These are phyloP conservation scores for Sphyrna mokarran DNA, from an alignment of 2,113 vertebrate genomes.

Conservation along the genomic window DNA sequence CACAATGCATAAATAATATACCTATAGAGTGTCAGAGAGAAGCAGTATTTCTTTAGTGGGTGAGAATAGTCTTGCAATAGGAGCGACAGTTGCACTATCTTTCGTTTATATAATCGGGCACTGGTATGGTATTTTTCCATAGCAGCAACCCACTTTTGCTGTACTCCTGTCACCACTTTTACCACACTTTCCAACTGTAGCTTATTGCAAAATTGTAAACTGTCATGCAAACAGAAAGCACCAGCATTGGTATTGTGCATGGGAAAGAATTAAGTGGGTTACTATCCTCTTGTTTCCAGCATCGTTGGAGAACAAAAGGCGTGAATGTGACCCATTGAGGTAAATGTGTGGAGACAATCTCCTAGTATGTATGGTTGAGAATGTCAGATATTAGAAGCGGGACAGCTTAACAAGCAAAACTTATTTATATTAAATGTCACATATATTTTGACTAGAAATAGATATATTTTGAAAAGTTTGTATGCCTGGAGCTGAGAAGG, in stretches of 20 bases:
- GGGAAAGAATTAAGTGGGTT: not conserved
- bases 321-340: not conserved
- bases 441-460: not conserved
- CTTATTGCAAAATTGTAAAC: not conserved
- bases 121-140: not conserved
- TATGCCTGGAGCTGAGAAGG: not conserved
- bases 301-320: not conserved
- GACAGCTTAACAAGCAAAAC: not conserved
- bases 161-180: not conserved
- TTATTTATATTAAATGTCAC: conserved; percentile 2
- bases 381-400: not conserved
- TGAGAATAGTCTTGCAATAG: not conserved
- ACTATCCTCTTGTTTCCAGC: not conserved
- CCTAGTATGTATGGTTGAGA: not conserved
- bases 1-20: not conserved
- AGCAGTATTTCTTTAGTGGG: conserved; percentile 2
- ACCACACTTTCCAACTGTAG: not conserved
- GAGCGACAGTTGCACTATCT: not conserved
- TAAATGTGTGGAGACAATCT: not conserved
- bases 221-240: no score
- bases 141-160: not conserved
- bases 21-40: not conserved
- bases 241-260: not conserved
- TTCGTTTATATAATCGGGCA: not conserved
- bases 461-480: conserved; percentile 29